Evolutionary conservation across 1,140 invertebrate genomes (phyloP), one percentile per base, ranked within the genome.

Genomic region (Megalopta genalis): DNA sequence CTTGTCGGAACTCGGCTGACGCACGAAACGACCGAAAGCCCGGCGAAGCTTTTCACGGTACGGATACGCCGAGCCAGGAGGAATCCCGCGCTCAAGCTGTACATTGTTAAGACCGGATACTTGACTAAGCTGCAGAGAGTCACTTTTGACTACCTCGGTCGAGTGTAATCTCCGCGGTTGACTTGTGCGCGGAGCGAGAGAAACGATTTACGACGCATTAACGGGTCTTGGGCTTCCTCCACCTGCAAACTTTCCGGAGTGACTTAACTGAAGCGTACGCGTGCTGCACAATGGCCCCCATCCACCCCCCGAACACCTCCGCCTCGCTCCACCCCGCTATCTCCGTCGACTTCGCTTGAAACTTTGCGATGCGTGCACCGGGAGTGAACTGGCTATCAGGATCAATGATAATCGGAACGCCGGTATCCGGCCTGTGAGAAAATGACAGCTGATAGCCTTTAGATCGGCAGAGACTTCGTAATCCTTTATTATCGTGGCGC

Each of bases 101-200:
- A 73, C 77, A 79, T 79, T 79, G 77, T 79, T 74, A 79, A 74
- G 77, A 79, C 79, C 74, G 79, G 79, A 81, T 81, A 77, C 74
- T 81, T 69, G 79, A 81, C 73, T 81, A 81, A 81, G 79, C 79
- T 81, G 57, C 74, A 39, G 25, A 60, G 67, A 81, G 74, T 82
- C 79, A 82, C 82, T 86, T 82, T 84, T 80, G 77, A 84, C 84
- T 86, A 69, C 46, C 60, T 52, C 42, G 52, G 72, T 68, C 37
- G 64, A 73, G 75, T 78, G 77, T 81, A 72, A 87, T 85, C 76
- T 77, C 57, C 59, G 76, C n/a, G 80, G 80, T 81, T 77, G 65
- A 67, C 75, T 72, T 37, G 80, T 54, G 68, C 59, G 64, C 67
- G 21, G 75, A 70, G 63, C 67, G 76, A 67, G 65, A 74, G 77